Conservation (phyloP, 2,113 vertebrate genomes). For the Hippocampus mohnikei region DNA sequence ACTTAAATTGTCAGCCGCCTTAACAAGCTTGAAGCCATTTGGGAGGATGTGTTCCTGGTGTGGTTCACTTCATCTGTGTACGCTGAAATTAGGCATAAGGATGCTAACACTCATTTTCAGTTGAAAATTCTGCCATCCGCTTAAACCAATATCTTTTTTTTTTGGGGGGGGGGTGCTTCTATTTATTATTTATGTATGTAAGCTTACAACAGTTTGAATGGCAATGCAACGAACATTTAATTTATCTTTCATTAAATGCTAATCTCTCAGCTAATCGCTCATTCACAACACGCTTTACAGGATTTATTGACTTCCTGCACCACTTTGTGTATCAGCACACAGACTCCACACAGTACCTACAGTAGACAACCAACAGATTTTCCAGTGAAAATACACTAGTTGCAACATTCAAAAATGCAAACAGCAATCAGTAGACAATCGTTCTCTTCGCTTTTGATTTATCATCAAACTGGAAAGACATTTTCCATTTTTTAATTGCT, state of each 20-base stretch:
- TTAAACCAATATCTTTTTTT: neutral
- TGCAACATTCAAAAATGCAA: constrained; percentile 61
- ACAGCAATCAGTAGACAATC: constrained; percentile 75
- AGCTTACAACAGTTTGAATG: neutral
- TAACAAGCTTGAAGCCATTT: too few species aligned
- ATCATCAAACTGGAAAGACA: constrained; percentile 59
- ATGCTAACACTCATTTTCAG: neutral
- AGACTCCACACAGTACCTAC: neutral
- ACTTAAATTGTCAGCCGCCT: too few species aligned
- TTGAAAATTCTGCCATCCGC: neutral
- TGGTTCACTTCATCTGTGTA: neutral
- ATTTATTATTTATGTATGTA: neutral
- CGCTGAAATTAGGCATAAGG: neutral
- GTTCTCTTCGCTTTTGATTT: constrained; percentile 73
- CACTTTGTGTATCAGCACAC: neutral
- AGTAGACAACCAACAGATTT: neutral
- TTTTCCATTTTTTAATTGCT: constrained; percentile 61
- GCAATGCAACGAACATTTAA: constrained; percentile 3
- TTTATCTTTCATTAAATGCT: constrained; percentile 33
- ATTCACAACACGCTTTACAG: neutral
- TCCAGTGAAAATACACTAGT: constrained; percentile 43
- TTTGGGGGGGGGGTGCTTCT: neutral
- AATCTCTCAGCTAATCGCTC: constrained; percentile 4
- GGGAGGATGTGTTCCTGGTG: too few species aligned
- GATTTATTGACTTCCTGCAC: constrained; percentile 28